Evolutionary conservation across 35 echinoderm and acorn worm species (phyloP), one percentile per base, ranked within the genome.

Genomic region (Amphiura filiformis): DNA sequence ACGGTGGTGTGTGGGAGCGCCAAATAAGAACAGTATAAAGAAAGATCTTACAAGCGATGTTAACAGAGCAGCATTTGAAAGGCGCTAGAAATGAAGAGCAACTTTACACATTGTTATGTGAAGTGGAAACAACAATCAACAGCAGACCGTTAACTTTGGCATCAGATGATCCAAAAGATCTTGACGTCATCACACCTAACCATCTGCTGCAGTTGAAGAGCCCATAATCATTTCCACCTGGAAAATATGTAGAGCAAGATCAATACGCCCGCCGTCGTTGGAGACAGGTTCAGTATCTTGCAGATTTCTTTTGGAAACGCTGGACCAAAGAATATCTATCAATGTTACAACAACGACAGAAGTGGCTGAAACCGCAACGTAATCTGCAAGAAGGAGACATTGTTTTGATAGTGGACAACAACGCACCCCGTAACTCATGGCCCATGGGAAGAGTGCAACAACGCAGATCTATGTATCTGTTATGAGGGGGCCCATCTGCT

Each of bases 271-370:
- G 75, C 33, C 57, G 86, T 1, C 31, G 81, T n/a, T 93, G 80
- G 90, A 86, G 85, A 47, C 78, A 91, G 39, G 81, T 86, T 30
- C 89, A 91, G 31, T 91, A 86, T 79, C 61, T 88, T 2, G 78
- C 78, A 26, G 85, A 92, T 52, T 34, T 92, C 0, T 87, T 92
- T 80, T 87, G 91, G 91, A 82, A 39, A 18, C 52, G 86, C 37
- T 89, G 91, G 80, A 36, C 34, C 4, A 18, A n/a, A 57, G 90
- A 92, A 76, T 92, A 86, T 36, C 38, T 92, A 65, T 77, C 90
- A 56, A 57, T 31, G 28, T 41, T 87, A 2, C 64, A 83, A 34
- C 4, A 23, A 26, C 77, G 82, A 49, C 90, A 84, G 42, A 93
- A 89, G 36, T 92, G 86, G 91, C 14, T 82, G 2, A 22, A 83